phyloP scores from a whole-genome alignment of 1,140 invertebrate species.

The Sogatella furcifera region DNA sequence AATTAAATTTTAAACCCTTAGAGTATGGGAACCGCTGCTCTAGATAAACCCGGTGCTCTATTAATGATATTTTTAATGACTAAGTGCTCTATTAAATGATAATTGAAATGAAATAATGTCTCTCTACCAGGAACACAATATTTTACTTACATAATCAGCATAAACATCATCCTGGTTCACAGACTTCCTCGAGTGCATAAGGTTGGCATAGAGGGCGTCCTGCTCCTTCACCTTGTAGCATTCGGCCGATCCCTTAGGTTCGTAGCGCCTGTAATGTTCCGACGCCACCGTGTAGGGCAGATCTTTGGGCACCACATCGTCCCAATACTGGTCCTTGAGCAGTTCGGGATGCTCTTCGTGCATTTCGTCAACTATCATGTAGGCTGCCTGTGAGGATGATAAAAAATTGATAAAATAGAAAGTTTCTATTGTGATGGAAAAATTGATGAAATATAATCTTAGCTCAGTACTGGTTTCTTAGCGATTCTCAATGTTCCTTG shows the following conservation, averaged over 20 bases:
- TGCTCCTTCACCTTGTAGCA: conserved; percentile 72
- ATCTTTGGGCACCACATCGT: conserved; percentile 78
- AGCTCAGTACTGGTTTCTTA: too few species aligned
- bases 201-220: conserved; percentile 69
- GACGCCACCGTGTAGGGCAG: conserved; percentile 77
- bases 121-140: not conserved
- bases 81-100: too few species aligned
- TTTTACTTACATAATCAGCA: conserved; percentile 40
- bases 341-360: conserved; percentile 80
- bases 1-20: too few species aligned
- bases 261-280: conserved; percentile 65
- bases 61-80: too few species aligned
- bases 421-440: too few species aligned
- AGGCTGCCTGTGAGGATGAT: conserved; percentile 53
- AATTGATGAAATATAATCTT: too few species aligned
- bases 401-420: not conserved
- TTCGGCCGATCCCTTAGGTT: conserved; percentile 74
- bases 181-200: conserved; percentile 41
- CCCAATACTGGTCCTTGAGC: conserved; percentile 83
- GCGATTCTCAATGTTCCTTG: conserved; percentile 50
- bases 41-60: too few species aligned
- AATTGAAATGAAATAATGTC: too few species aligned
- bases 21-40: too few species aligned
- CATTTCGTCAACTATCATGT: conserved; percentile 87
- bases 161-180: conserved; percentile 68